Conservation (phyloP, 2,888 invertebrate genomes). For the Oconnorella tubifera region DNA sequence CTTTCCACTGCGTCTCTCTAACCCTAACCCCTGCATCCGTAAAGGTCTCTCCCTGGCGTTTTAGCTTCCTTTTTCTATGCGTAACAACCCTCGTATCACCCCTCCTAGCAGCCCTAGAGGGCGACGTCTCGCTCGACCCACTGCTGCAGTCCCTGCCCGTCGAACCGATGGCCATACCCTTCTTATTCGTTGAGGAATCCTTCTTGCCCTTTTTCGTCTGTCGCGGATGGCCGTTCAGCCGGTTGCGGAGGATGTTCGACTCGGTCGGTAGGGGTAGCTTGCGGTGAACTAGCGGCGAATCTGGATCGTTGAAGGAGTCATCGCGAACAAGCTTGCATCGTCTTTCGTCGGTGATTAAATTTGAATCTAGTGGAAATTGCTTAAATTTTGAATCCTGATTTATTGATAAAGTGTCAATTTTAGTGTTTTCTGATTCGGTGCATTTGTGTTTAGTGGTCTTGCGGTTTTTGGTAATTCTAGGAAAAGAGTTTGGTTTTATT, state of each 20-base stretch:
- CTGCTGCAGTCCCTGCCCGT: neutral
- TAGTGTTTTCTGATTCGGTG: too few relatives aligned
- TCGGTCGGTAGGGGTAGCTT: neutral
- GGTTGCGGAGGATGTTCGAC: slow-evolving; percentile 1
- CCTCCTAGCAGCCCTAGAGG: neutral
- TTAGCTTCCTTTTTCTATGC: neutral
- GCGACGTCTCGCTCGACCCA: slow-evolving; percentile 7
- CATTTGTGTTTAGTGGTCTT: too few relatives aligned
- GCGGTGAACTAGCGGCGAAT: neutral
- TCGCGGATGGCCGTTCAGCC: neutral
- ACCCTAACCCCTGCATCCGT: neutral
- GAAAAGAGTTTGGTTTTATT: too few relatives aligned
- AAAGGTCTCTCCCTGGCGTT: neutral
- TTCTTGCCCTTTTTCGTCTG: neutral
- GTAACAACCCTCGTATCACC: neutral
- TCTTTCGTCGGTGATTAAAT: neutral
- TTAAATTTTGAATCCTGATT: too few relatives aligned
- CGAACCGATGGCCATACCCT: neutral
- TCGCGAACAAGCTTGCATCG: neutral
- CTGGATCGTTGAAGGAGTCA: slow-evolving; percentile 8
- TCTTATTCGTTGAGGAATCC: neutral
- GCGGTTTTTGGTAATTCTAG: too few relatives aligned
- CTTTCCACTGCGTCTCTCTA: neutral
- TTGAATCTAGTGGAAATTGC: too few relatives aligned
- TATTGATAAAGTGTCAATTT: too few relatives aligned